Evolutionary conservation across 2,113 vertebrate genomes (phyloP).

Genomic region (Australoheros scitulus): DNA sequence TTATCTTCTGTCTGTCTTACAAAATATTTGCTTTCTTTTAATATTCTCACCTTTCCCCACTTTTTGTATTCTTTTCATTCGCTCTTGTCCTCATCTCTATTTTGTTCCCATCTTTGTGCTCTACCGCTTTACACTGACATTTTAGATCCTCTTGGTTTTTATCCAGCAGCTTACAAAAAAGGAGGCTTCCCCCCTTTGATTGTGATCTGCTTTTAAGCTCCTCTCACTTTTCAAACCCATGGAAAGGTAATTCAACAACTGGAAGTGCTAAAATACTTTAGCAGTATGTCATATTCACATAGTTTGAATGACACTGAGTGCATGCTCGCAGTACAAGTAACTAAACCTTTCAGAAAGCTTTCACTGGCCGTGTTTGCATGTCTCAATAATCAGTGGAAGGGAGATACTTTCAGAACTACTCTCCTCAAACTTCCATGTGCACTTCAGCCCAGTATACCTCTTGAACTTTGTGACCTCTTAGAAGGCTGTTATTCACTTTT

Average conservation of each 20-base stretch:
- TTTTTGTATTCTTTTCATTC: background rate
- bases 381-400: background rate
- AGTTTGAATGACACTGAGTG: background rate
- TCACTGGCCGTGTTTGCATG: background rate
- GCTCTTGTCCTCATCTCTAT: background rate
- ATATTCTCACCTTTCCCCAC: background rate
- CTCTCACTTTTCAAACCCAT: background rate
- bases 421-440: background rate
- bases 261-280: background rate
- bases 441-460: background rate
- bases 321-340: background rate
- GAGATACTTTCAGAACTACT: background rate
- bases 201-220: background rate
- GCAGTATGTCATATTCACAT: background rate
- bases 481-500: background rate
- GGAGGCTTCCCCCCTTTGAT: background rate
- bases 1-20: background rate
- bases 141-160: background rate
- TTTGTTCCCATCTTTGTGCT: background rate
- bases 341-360: background rate
- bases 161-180: conserved; percentile 16
- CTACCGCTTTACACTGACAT: background rate
- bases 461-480: background rate
- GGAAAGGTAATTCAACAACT: background rate
- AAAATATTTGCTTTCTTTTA: background rate